Evolutionary conservation across 1,140 invertebrate genomes (phyloP), one percentile per base, ranked within the genome.

Genomic region (Whitmania pigra): DNA sequence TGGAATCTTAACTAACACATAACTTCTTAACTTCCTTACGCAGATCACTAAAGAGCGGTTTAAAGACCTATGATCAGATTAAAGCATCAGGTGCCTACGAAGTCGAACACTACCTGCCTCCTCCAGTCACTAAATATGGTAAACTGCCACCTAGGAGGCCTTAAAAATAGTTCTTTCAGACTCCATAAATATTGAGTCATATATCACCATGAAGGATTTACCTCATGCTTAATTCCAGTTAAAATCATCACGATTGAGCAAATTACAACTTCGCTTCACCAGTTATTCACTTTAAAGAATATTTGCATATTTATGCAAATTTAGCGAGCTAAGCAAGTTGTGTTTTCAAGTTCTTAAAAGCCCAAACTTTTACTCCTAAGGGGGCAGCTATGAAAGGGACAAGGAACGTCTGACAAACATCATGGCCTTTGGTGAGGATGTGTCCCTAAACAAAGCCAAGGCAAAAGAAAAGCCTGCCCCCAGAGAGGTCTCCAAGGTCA

Each of bases 31-130:
- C 15, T 1, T 13, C 43, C 5, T 6, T 36, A 11, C 13, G 11
- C 43, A 49, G 43, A 13, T 49, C 15, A 17, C 1, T 11, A 13
- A 63, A 63, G 29, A 25, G 57, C 22, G 22, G 22, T 63, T 63
- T 63, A n/a, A 63, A 63, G 57, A 25, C 57, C 11, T 63, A 25
- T 15, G 57, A 63, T 22, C 57, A 63, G 57, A 63, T 63, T 7
- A 63, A 63, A 63, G 57, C 57, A 13, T 25, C 22, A 7, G 29
- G 29, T 31, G 57, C 57, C 29, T 63, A 63, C 15, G 57, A 63
- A 31, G 29, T 22, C 11, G 57, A 63, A 20, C 22, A 63, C 11
- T 63, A 63, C 29, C 22, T 25, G 29, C 57, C 57, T 63, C 29
- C 57, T 22, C 57, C 57, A 3, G 11, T 31, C 3, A 25, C 22